Evolutionary conservation across 1,140 invertebrate species (phyloP), one percentile per base, ranked within the genome.

Genomic region (Zaprionus ornatus): DNA sequence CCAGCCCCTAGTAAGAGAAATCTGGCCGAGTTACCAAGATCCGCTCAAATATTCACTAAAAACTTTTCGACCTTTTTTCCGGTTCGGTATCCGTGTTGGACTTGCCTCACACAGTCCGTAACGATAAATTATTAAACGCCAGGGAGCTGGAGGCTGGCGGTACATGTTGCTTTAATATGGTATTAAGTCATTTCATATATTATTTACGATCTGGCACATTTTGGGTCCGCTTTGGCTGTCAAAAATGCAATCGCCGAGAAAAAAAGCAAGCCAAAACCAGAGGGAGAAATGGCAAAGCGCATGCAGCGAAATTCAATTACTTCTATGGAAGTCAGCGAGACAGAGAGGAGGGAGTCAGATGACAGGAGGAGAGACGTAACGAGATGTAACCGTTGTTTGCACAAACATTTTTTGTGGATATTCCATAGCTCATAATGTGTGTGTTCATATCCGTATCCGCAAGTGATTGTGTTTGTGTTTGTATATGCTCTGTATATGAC

Each of bases 401-500:
- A 78, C 82, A 86, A 87, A 86, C 86, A 86, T 82, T 87, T 83
- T 87, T 87, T 80, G 83, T 77, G 82, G 83, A 80, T 86, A 87
- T 86, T 84, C 81, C 83, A 87, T 82, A 32, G 71, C 56, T 68
- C 48, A 68, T 87, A 82, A 87, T 86, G 67, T 71, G 62, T 69
- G 60, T 45, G 27, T 65, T 32, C 25, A 15, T 75, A 55, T 74
- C 65, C 63, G 74, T 29, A 25, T 66, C 9, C 59, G 25, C 55
- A 27, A 37, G 35, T 68, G 55, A 48, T 29, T 57, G 37, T 42
- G 27, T 37, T 29, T 29, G 29, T 29, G 29, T 29, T 29, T 29
- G 29, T 29, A 29, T 29, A 29, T 29, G 29, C 27, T 7, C 27
- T 29, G 27, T 29, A 29, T 29, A 29, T 29, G 27, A 29, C 27